These are phyloP conservation scores for Monomorium pharaonis DNA, from an alignment of 1,140 invertebrate genomes.

Conservation along the genomic window DNA sequence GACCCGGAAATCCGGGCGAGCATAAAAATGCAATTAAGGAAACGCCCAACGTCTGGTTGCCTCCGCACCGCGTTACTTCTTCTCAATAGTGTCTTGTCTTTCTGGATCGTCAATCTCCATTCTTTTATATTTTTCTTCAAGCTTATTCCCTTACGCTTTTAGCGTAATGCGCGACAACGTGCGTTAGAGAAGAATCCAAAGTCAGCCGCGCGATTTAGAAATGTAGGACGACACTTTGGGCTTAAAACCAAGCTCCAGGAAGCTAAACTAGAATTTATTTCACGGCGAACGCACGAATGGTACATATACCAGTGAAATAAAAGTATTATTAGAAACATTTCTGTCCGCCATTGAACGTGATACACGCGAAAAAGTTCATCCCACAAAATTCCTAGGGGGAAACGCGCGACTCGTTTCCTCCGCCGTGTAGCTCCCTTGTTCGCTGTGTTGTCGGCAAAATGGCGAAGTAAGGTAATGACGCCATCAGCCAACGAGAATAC, in stretches of 20 bases:
- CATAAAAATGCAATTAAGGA: constrained; percentile 84
- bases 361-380: constrained; percentile 29
- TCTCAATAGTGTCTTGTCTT: constrained; percentile 51
- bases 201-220: background rate
- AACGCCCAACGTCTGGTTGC: constrained; percentile 72
- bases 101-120: constrained; percentile 39
- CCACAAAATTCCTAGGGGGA: background rate
- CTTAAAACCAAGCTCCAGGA: background rate
- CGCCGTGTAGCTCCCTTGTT: background rate
- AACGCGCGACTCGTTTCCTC: background rate
- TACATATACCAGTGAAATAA: background rate
- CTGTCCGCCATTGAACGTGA: background rate
- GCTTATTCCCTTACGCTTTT: constrained; percentile 16
- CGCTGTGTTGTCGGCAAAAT: constrained; percentile 9
- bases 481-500: constrained; percentile 66
- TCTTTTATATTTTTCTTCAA: constrained; percentile 15
- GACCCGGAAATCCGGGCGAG: constrained; percentile 75
- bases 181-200: background rate
- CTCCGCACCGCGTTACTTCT: constrained; percentile 22
- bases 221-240: background rate
- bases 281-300: too few species aligned
- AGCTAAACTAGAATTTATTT: background rate
- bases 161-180: background rate
- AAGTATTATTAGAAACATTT: constrained; percentile 7
- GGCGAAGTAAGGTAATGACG: constrained; percentile 64